These are phyloP conservation scores for Pardalotus punctatus DNA, from an alignment of 2,113 vertebrate species.

Conservation along the genomic window DNA sequence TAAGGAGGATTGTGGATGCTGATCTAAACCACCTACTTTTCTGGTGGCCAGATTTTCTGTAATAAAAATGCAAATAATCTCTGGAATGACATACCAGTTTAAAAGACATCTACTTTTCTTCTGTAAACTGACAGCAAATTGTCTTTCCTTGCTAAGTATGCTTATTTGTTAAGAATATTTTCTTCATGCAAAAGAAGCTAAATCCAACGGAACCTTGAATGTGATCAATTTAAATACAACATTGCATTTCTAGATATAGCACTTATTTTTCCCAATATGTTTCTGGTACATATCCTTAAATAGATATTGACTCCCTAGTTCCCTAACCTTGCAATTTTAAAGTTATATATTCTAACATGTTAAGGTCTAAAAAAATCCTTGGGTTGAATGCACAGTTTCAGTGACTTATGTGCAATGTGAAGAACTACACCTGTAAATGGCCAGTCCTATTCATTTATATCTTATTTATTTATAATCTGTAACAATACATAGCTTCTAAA, in stretches of 20 bases:
- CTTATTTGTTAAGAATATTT: slow-evolving; percentile 10
- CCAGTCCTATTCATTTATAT: not conserved
- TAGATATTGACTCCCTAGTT: not conserved
- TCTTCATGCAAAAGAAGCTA: not conserved
- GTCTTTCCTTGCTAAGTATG: not conserved
- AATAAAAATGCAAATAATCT: slow-evolving; percentile 39
- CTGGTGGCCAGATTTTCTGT: slow-evolving; percentile 8
- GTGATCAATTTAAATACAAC: slow-evolving; percentile 14
- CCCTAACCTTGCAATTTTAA: not conserved
- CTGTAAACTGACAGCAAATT: slow-evolving; percentile 8
- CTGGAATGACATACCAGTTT: slow-evolving; percentile 4
- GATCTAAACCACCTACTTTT: slow-evolving; percentile 29
- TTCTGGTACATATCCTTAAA: not conserved
- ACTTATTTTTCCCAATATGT: not conserved
- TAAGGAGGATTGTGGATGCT: not conserved
- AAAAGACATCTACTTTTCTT: slow-evolving; percentile 4
- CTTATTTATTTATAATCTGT: not conserved
- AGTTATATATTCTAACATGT: not conserved
- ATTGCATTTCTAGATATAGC: not conserved
- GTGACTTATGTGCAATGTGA: not conserved
- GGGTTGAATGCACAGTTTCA: not conserved
- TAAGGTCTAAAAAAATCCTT: not conserved
- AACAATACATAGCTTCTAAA: not conserved
- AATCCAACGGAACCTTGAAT: not conserved
- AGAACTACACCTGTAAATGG: not conserved